A percentile compares a stretch with the other conserved stretches of the same genome.
Evolutionary conservation across 2,797 vertebrate species (phyloP).

Genomic region (Rhabdophis nuchalis): DNA sequence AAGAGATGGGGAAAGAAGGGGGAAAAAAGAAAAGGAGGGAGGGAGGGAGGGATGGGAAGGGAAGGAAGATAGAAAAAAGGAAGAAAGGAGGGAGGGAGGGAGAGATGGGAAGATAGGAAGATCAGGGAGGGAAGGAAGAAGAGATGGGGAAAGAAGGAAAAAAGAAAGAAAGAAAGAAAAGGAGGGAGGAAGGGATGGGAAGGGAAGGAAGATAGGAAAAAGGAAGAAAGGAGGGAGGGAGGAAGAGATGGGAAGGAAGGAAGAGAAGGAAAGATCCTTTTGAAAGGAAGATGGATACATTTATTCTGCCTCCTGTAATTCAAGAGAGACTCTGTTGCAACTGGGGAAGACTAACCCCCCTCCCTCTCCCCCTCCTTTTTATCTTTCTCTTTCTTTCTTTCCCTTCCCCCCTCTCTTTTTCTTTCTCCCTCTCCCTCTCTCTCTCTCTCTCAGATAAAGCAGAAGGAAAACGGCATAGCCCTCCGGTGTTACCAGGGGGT

Average conservation of each 20-base stretch:
- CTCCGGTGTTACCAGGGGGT: conserved; percentile 88
- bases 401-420: background rate
- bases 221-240: accelerated
- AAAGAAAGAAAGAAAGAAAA: accelerated
- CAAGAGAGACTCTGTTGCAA: background rate
- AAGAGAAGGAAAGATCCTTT: background rate
- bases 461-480: conserved; percentile 90
- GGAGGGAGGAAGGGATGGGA: too few species aligned
- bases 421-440: accelerated
- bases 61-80: background rate
- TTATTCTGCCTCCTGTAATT: background rate
- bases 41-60: too few species aligned
- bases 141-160: too few species aligned
- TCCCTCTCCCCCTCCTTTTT: too few species aligned
- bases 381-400: background rate
- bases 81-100: too few species aligned
- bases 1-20: too few species aligned
- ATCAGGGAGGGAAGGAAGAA: too few species aligned
- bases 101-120: too few species aligned
- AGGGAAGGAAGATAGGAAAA: too few species aligned
- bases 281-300: background rate
- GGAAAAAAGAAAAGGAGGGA: too few species aligned
- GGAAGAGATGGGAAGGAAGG: too few species aligned
- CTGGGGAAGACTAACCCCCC: background rate
- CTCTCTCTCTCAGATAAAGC: conserved; percentile 83